Conservation (phyloP, 2,888 invertebrate species). For the Lasioglossum villosulum region DNA sequence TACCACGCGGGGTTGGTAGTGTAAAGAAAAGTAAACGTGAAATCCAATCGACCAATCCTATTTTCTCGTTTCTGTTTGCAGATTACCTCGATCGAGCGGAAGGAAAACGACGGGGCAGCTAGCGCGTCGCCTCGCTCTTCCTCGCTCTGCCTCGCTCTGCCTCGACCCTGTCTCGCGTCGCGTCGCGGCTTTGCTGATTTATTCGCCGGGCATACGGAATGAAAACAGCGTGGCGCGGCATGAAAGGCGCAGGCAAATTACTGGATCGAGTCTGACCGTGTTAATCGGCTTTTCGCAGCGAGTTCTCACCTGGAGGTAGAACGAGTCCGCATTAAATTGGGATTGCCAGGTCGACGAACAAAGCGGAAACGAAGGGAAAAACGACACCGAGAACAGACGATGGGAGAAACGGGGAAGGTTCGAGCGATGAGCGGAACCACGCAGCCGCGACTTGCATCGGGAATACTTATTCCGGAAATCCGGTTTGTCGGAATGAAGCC, state of each 20-base stretch:
- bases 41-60: conserved; percentile 48
- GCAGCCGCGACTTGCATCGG: conserved; percentile 56
- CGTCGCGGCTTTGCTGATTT: conserved; percentile 39
- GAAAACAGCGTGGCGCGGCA: conserved; percentile 46
- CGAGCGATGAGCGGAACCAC: conserved; percentile 54
- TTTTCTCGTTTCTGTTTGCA: conserved; percentile 59
- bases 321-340: conserved; percentile 43
- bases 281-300: conserved; percentile 60
- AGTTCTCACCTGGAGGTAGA: conserved; percentile 23
- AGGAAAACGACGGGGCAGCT: conserved; percentile 29
- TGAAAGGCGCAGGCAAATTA: conserved; percentile 62
- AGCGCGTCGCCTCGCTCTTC: neutral
- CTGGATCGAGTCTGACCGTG: conserved; percentile 47
- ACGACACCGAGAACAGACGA: neutral
- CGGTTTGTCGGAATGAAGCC: conserved; percentile 65
- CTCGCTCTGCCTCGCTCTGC: neutral
- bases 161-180: neutral
- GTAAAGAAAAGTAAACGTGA: conserved; percentile 36
- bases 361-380: conserved; percentile 34
- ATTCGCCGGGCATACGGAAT: conserved; percentile 34
- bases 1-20: neutral
- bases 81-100: conserved; percentile 50
- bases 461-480: conserved; percentile 72
- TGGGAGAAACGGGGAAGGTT: conserved; percentile 9
- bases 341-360: conserved; percentile 23